These are phyloP conservation scores for Phrixothrix hirtus DNA, from an alignment of 2,888 invertebrate genomes.

Conservation along the genomic window DNA sequence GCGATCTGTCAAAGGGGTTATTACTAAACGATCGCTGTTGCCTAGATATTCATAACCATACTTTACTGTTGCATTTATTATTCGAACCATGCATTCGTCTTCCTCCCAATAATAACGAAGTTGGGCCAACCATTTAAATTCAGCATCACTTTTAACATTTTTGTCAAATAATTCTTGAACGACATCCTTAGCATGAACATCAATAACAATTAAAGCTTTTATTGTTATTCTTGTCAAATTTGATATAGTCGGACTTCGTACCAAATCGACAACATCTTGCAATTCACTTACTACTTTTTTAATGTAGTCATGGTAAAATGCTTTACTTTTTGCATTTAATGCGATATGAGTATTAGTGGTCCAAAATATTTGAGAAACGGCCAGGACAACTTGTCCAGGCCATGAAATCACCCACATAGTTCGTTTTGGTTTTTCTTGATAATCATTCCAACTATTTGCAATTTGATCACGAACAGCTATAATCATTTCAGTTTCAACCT, in stretches of 20 bases:
- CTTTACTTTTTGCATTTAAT: constrained; percentile 62
- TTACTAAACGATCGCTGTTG: constrained; percentile 75
- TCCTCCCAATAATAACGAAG: constrained; percentile 77
- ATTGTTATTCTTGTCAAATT: constrained; percentile 76
- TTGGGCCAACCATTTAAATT: constrained; percentile 86
- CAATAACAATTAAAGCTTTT: constrained; percentile 80
- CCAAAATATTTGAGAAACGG: constrained; percentile 83
- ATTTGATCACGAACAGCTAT: constrained; percentile 71
- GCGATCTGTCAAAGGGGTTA: constrained; percentile 75
- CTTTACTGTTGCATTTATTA: constrained; percentile 77
- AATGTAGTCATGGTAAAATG: constrained; percentile 60
- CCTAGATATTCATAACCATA: constrained; percentile 87
- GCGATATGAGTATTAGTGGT: constrained; percentile 75
- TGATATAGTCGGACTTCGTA: constrained; percentile 69
- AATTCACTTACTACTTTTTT: constrained; percentile 65
- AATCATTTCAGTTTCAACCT: constrained; percentile 83
- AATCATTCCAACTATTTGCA: constrained; percentile 67
- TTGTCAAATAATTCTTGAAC: constrained; percentile 68
- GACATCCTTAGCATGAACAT: constrained; percentile 85
- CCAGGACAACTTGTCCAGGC: constrained; percentile 83
- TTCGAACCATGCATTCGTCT: constrained; percentile 65
- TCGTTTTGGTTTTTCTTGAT: constrained; percentile 61
- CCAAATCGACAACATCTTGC: constrained; percentile 73
- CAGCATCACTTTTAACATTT: constrained; percentile 69
- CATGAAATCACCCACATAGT: constrained; percentile 74